Evolutionary conservation across 2,888 invertebrate species (phyloP), one percentile per base, ranked within the genome.

Genomic region (Coenonympha arcania): DNA sequence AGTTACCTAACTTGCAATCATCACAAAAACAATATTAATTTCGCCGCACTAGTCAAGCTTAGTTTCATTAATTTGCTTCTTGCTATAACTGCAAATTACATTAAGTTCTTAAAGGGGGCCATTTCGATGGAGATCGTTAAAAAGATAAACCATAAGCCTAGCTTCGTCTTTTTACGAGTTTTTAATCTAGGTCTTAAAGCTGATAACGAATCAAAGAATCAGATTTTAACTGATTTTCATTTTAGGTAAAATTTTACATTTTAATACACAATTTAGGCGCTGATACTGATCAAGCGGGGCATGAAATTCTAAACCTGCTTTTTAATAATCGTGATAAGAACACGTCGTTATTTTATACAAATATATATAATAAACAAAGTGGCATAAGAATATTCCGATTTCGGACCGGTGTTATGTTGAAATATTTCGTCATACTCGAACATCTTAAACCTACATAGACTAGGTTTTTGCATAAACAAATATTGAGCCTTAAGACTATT

Each of bases 11-110:
- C 71, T 56, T 62, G 62, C 66, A 63, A 70, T 69, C 69, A 68
- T 73, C 75, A 79, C 81, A 77, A 83, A 81, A 77, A 71, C 76
- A 66, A 72, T 73, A 70, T 75, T 73, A 72, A 73, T 76, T 73
- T 69, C 66, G 65, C 66, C 60, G 64, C 66, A 65, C 64, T 57
- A 64, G 56, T 65, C 69, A 71, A 69, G 69, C 69, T 63, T 62
- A 65, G 66, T 69, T 66, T 68, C 48, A 55, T 54, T 51, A 55
- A 53, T 42, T 53, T 43, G 33, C 34, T 51, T 56, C 53, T 54
- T 50, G 51, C 41, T 39, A 47, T 37, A 24, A 37, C 47, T 49
- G 36, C 24, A 42, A 19, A 46, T 52, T 52, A 39, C 50, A 46
- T 46, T 41, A 53, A 40, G 26, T 28, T 34, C 22, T 44, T 48